Evolutionary conservation across 2,113 vertebrate genomes (phyloP), one percentile per base, ranked within the genome.

Genomic region (Seriola rivoliana): DNA sequence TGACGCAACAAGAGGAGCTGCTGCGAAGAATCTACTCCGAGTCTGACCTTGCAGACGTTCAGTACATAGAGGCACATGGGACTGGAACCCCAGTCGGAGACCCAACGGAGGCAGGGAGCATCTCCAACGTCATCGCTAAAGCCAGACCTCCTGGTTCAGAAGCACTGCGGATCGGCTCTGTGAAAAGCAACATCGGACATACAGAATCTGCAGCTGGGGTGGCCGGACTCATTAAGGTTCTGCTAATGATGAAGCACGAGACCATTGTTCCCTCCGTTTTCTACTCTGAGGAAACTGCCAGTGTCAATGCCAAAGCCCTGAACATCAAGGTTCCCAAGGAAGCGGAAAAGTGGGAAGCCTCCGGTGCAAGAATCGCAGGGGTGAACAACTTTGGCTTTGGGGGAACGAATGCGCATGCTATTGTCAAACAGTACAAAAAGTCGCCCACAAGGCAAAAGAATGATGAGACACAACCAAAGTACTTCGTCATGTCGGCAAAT

Each of bases 141-240:
- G 93, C 93, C 8, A 95, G 92, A 77, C 75, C 91, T 80, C 66
- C 88, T 0, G 78, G 40, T 68, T 83, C 85, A 68, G 68, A 92
- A 7, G 4, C 77, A 25, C 95, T 97, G 36, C 84, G 84, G 70
- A 95, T 97, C 0, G 97, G 96, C n/a, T 98, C 97, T 5, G 95
- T 98, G 63, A 98, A 97, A 93, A 90, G 97, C 71, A 97, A 97
- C 86, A 96, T 97, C 71, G 96, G 97, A 75, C 95, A 97, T 76
- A 95, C 95, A 0, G 96, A 97, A 85, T 97, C 96, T 23, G 95
- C 96, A n/a, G 95, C 96, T 8, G 96, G 96, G 42, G 94, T 95
- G 54, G 96, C 96, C 0, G 95, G 90, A 29, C 92, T 97, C 29
- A 97, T 97, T 76, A 97, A 97, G 89, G 95, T 97, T 67, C 96